These are phyloP conservation scores for Dipodomys ordii DNA, from an alignment of 2,113 vertebrate genomes.

Conservation along the genomic window DNA sequence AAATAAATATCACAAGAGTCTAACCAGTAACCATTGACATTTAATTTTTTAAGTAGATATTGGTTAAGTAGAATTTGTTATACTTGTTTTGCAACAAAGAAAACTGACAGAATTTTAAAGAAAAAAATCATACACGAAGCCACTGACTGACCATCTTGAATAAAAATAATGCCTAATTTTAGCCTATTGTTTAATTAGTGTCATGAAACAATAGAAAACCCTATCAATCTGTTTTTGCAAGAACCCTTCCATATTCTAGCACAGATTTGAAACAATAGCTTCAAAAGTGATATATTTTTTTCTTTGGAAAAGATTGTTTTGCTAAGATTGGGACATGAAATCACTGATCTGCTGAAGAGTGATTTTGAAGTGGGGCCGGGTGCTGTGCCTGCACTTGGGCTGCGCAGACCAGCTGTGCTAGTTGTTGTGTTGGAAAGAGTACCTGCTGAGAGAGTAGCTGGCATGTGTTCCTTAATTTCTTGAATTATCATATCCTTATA, in stretches of 20 bases:
- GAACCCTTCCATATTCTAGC: neutral
- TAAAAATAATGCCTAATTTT: slow-evolving; percentile 14
- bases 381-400: slow-evolving; percentile 85
- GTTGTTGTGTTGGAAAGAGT: slow-evolving; percentile 84
- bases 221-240: neutral
- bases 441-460: slow-evolving; percentile 85
- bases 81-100: neutral
- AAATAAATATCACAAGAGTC: neutral
- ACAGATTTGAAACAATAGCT: slow-evolving; percentile 53
- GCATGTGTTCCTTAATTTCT: slow-evolving; percentile 87
- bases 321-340: slow-evolving; percentile 69
- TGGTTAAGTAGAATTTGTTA: neutral
- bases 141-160: neutral
- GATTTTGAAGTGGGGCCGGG: slow-evolving; percentile 88
- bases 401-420: slow-evolving; percentile 86
- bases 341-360: slow-evolving; percentile 79
- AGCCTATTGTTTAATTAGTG: slow-evolving; percentile 14
- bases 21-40: neutral
- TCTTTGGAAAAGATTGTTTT: slow-evolving; percentile 42
- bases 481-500: slow-evolving; percentile 87
- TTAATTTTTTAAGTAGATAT: neutral
- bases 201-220: neutral
- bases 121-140: neutral
- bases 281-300: slow-evolving; percentile 32
- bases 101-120: neutral